These are phyloP conservation scores for Danionella cerebrum DNA, from an alignment of 2,113 vertebrate genomes.

Conservation along the genomic window DNA sequence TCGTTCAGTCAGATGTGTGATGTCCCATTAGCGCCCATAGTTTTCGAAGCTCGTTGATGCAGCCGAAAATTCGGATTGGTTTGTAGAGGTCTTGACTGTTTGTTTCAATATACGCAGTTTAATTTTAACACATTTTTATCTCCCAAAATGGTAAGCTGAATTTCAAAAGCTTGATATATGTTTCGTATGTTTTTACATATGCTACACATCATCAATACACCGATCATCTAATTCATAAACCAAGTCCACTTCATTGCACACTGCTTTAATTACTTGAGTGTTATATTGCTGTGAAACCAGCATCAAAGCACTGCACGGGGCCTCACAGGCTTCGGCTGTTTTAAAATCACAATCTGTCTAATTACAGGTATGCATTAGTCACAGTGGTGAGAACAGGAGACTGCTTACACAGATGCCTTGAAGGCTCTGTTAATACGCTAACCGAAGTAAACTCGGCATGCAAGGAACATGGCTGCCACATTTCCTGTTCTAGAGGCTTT, in stretches of 20 bases:
- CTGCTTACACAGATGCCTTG: conserved; percentile 13
- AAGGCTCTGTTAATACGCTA: conserved; percentile 17
- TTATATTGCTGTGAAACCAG: conserved; percentile 10
- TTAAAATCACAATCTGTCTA: conserved; percentile 35
- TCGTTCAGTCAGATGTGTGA: too few species aligned
- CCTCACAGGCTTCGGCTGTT: conserved; percentile 4
- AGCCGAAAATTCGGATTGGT: too few species aligned
- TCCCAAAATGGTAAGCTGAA: too few species aligned
- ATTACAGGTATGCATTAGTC: conserved; percentile 31
- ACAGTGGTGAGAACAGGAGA: conserved; percentile 25
- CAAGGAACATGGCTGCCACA: neutral
- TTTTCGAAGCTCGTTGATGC: too few species aligned
- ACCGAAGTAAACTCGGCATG: conserved; percentile 14
- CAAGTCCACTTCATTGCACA: neutral
- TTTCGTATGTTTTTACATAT: too few species aligned
- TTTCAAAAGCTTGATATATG: too few species aligned
- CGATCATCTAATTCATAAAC: conserved; percentile 2
- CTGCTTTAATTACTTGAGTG: neutral
- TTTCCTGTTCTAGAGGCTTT: conserved; percentile 16
- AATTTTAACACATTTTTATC: too few species aligned
- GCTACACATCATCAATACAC: too few species aligned
- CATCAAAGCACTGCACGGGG: conserved; percentile 23
- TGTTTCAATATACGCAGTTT: too few species aligned
- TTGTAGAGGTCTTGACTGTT: too few species aligned
- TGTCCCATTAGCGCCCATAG: too few species aligned